phyloP scores from a whole-genome alignment of 2,888 invertebrate genomes.

The Nasonia oneida region DNA sequence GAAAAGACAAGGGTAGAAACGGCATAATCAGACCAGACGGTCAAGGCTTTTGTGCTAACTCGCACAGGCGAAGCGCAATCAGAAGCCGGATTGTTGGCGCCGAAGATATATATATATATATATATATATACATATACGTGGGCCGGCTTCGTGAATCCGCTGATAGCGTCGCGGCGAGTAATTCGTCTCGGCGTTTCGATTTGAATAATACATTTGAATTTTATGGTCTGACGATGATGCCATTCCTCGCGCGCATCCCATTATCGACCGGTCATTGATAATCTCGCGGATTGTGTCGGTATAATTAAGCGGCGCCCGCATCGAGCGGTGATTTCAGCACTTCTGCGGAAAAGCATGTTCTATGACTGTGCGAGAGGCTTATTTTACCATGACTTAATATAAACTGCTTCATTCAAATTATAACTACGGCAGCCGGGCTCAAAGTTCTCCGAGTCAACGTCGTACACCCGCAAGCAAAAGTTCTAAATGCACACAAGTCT shows the following conservation, averaged over 20 bases:
- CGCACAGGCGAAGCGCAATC: background rate
- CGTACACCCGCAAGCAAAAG: background rate
- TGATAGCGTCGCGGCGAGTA: background rate
- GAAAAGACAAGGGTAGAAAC: background rate
- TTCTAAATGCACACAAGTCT: background rate
- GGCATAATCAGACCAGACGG: background rate
- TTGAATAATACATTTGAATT: background rate
- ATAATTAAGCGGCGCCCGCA: constrained; percentile 10
- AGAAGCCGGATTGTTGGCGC: background rate
- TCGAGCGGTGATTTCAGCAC: constrained; percentile 16
- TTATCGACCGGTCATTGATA: constrained; percentile 33
- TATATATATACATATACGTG: background rate
- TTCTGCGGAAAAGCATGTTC: background rate
- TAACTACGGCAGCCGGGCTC: background rate
- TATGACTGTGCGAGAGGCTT: background rate
- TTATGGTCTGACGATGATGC: constrained; percentile 31
- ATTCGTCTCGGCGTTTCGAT: background rate
- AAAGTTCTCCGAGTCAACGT: background rate
- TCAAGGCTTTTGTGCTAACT: constrained; percentile 20
- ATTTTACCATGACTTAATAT: background rate
- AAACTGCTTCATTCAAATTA: background rate
- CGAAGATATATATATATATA: background rate
- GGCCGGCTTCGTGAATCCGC: background rate
- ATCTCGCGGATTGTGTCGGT: constrained; percentile 8
- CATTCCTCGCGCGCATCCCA: constrained; percentile 25